Evolutionary conservation across 2,888 invertebrate species (phyloP).

Genomic region (Theodoxus fluviatilis): DNA sequence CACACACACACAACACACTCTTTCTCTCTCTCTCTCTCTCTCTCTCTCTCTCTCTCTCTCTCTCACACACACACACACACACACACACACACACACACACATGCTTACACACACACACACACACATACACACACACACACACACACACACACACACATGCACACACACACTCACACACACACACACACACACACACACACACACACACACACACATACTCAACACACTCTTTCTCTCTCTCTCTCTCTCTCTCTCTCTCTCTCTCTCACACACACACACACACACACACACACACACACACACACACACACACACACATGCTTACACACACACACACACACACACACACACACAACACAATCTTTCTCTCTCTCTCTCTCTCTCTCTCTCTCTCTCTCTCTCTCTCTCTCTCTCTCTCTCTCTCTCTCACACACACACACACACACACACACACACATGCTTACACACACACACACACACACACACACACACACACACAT

Average conservation of each 20-base stretch:
- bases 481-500: not conserved
- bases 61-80: not conserved
- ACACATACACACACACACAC: not conserved
- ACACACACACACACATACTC: constrained; percentile 9
- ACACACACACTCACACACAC: not conserved
- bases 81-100: not conserved
- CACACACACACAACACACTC: not conserved
- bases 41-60: not conserved
- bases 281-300: too few species aligned
- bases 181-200: constrained; percentile 2
- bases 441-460: too few species aligned
- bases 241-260: constrained; percentile 1
- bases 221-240: too few species aligned
- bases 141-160: not conserved
- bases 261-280: not conserved
- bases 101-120: not conserved
- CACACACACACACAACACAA: not conserved
- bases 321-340: too few species aligned
- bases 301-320: too few species aligned
- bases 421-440: not conserved
- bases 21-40: not conserved
- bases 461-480: too few species aligned
- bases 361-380: too few species aligned
- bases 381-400: not conserved
- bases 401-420: not conserved